A percentile compares a stretch with the other conserved stretches of the same genome.
Conservation (phyloP, 1,140 invertebrate genomes). For the Diabrotica undecimpunctata region DNA sequence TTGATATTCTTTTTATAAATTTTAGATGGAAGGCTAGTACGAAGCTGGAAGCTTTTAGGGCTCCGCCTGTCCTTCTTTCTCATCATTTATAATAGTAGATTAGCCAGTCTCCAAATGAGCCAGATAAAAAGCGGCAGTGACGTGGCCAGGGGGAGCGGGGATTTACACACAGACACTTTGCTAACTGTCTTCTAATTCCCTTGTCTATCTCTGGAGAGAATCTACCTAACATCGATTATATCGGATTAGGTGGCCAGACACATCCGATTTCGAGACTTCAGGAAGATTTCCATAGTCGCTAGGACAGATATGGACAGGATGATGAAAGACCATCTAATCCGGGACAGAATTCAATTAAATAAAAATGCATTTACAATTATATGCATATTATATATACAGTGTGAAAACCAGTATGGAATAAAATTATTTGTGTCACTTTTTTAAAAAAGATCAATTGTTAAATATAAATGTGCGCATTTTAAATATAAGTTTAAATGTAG, state of each 20-base stretch:
- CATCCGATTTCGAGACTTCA: slow-evolving; percentile 21
- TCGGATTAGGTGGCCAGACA: slow-evolving; percentile 29
- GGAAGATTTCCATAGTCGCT: neutral
- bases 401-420: too few relatives aligned
- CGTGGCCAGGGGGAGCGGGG: slow-evolving; percentile 11
- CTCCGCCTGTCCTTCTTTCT: slow-evolving; percentile 24
- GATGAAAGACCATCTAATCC: neutral
- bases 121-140: slow-evolving; percentile 30
- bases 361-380: too few relatives aligned
- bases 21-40: too few relatives aligned
- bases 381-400: too few relatives aligned
- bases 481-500: too few relatives aligned
- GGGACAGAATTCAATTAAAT: too few relatives aligned
- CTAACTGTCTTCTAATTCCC: slow-evolving; percentile 40
- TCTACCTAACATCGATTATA: slow-evolving; percentile 41
- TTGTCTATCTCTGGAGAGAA: slow-evolving; percentile 36
- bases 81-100: slow-evolving; percentile 40
- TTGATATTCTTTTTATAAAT: too few relatives aligned
- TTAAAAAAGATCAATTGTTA: too few relatives aligned
- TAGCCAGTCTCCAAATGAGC: slow-evolving; percentile 34
- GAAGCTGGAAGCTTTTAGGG: too few relatives aligned
- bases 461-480: too few relatives aligned
- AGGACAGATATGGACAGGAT: neutral
- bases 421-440: too few relatives aligned
- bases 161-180: slow-evolving; percentile 34